Base-by-base conservation (phyloP, 2,888 invertebrate species). In the Ectemnius cavifrons region DNA sequence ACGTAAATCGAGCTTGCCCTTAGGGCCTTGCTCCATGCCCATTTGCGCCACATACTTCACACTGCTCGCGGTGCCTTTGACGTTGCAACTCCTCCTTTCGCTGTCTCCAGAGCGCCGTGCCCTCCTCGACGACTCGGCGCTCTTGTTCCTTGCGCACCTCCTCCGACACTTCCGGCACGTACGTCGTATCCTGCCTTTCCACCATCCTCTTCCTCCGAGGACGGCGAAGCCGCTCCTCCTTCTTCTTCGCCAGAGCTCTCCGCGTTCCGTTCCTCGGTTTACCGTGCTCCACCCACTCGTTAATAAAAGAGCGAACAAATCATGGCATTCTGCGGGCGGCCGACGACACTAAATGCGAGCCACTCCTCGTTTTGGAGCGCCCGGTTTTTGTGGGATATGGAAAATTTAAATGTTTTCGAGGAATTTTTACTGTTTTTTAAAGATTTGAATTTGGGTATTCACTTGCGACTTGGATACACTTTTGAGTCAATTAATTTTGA, bases 41-140 rank as follows among this genome's bases (percentile, higher is more conserved):
- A 72, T 82, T 83, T 77, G 71, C 78, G 75, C 74, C 78, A 84
- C 87, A 83, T 88, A 91, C 91, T 87, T 91, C 89, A 73, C 84
- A 84, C 73, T 91, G 90, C 71, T 91, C 90, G n/a, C 85, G 86
- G 74, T 87, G 87, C 79, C 89, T 90, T 74, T 91, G 87, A 81
- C 87, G 86, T 83, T 82, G 85, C 65, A 87, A 79, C 84, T 90
- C 89, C 84, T 89, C 89, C 85, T 89, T 89, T 77, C 86, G 87
- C 52, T 81, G 86, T 71, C 83, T 85, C 90, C 91, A 89, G 71
- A 90, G 73, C 63, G 84, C 85, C 14, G 85, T 83, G 28, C 89
- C 89, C 75, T 90, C 91, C 79, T 87, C 87, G 79, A 88, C 89
- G 72, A 88, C 80, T n/a, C 86, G 85, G 0, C 86, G 84, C 74